Evolutionary conservation across 37 sponge, comb jelly and placozoan genomes (phyloP), one percentile per base, ranked within the genome.

Genomic region (Diacarnus erythraeanus): DNA sequence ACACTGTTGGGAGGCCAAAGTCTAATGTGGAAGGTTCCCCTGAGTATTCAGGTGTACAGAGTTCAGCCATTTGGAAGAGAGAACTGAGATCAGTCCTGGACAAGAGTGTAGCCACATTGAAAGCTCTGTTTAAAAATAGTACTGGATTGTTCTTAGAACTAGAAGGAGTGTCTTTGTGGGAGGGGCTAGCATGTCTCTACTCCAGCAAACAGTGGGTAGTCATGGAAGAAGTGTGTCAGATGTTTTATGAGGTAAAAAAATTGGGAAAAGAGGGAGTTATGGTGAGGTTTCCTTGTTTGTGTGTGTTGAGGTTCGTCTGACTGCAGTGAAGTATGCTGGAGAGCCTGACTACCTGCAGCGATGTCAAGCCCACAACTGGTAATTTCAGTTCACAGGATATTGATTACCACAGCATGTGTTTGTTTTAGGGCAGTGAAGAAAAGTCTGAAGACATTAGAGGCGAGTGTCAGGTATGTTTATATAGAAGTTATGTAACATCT

Each of bases 271-370:
- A 17, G 56, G 56, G 56, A 17, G 56, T 10, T 20, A 54, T 54
- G 56, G 56, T 10, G 56, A 54, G 17, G 56, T 20, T 10, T 20
- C 17, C 10, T 10, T 17, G 60, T 59, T n/a, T 59, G 60, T 10
- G 60, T 59, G 60, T 59, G 60, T 59, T n/a, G 60, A 65, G 66
- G 66, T 65, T 30, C 66, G 31, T 12, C 66, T 65, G 30, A 65
- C 33, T 65, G 30, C 66, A 65, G 34, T 30, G 66, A 31, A 26
- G 17, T 34, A 5, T 5, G 9, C 29, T 18, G 35, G 34, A 30
- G 66, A 65, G 9, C 34, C 33, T 30, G 31, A 35, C 30, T 30
- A 30, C 34, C 2, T 10, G 2, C 66, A 31, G 3, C 66, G 17
- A 31, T 35, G 2, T 2, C 66, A 65, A 1, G 66, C 66, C 15